Evolutionary conservation across 2,797 vertebrate species (phyloP).

Genomic region (Spheniscus humboldti): DNA sequence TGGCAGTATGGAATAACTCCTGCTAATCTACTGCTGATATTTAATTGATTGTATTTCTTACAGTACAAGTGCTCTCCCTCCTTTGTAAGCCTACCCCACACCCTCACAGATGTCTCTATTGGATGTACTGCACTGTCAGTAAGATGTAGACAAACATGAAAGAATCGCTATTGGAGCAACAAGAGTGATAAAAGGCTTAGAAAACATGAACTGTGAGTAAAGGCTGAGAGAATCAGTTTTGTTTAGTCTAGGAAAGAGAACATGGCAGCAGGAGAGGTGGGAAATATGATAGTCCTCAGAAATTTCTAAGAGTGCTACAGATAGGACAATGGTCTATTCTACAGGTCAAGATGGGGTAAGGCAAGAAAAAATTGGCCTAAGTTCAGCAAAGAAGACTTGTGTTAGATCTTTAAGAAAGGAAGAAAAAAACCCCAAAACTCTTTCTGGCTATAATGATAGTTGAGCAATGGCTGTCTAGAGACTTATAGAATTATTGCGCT

Average conservation of each 20-base stretch:
- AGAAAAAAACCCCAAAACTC: fast-evolving
- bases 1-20: not conserved
- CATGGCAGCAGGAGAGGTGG: not conserved
- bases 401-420: not conserved
- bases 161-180: not conserved
- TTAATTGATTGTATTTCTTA: not conserved
- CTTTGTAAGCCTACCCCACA: not conserved
- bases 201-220: not conserved
- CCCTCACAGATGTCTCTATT: not conserved
- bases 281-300: not conserved
- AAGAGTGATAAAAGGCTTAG: not conserved
- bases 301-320: not conserved
- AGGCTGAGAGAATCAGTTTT: not conserved
- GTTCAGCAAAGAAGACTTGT: not conserved
- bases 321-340: not conserved
- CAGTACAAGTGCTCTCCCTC: not conserved
- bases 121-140: not conserved
- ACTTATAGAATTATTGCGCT: not conserved
- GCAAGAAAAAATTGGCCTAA: not conserved
- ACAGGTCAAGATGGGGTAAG: not conserved
- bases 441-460: not conserved
- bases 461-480: not conserved
- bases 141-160: not conserved
- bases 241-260: constrained; percentile 39
- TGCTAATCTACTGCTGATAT: not conserved